phyloP scores from a whole-genome alignment of 2,797 vertebrate species.

The Enteromius anoplus region DNA sequence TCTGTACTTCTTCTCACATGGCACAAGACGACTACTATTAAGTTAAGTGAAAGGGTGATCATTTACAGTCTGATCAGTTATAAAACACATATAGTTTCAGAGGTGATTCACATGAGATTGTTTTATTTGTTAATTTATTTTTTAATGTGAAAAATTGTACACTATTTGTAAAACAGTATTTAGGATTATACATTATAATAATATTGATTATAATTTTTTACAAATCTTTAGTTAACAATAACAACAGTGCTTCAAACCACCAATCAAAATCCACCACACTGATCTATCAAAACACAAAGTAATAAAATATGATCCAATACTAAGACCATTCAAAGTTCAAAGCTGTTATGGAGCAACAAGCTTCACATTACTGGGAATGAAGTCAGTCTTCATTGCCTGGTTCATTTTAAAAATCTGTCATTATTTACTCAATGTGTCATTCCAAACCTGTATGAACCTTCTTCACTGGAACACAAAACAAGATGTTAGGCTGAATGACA shows the following conservation, averaged over 20 bases:
- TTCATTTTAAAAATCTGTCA: neutral
- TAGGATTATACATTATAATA: neutral
- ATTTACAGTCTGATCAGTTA: neutral
- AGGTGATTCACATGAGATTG: neutral
- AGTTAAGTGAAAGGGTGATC: neutral
- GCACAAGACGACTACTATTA: neutral
- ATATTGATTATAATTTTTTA: neutral
- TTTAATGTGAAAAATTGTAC: neutral
- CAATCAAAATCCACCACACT: neutral
- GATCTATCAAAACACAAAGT: neutral
- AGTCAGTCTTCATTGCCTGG: neutral
- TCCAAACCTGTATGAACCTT: neutral
- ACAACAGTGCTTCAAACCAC: neutral
- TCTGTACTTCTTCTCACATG: neutral
- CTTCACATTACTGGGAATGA: neutral
- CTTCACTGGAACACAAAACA: neutral
- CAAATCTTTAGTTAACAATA: neutral
- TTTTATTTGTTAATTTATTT: too few relatives aligned
- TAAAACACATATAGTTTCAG: neutral
- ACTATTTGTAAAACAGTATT: neutral
- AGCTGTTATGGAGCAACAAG: neutral
- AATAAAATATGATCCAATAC: neutral
- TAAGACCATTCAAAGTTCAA: conserved; percentile 3
- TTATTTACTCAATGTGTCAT: neutral
- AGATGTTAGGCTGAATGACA: conserved; percentile 4